Base-by-base conservation (phyloP, 2,797 vertebrate genomes). In the Dromococcyx pavoninus region DNA sequence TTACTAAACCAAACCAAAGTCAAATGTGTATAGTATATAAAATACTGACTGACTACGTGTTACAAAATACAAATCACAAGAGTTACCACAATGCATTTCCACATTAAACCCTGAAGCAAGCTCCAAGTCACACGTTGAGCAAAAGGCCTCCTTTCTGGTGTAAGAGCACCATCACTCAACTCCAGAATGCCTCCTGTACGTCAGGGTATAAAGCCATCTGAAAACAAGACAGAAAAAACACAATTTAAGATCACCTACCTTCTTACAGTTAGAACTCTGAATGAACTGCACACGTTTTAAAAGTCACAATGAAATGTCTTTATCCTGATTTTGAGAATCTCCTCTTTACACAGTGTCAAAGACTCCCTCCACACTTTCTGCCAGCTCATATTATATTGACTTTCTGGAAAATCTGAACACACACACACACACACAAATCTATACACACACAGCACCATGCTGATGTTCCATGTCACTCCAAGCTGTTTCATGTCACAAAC, bases 41-140 rank as follows among this genome's bases (percentile, higher is more conserved):
- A 96, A 96, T 72, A 94, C 9, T 37, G 24, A 91, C 30, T 70
- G 95, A 88, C 85, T 96, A 92, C 54, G 18, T 75, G 90, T 89
- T 96, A 95, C 41, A 60, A 96, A 91, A 86, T 80, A 96, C 21
- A 3, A 83, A 95, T 95, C 96, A 96, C 61, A 86, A 89, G 95
- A 71, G 72, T 79, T 89, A 95, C 64, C 69, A 95, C 77, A 73
- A 60, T n/a, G n/a, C 35, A 75, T 58, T 67, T 83, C 78, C 67
- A 66, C 22, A 5, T 48, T 76, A 86, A 96, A 93, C n/a, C 79
- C 66, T 56, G 65, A 88, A 69, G 53, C 60, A 83, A 89, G 50
- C 86, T 82, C 93, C 78, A 91, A 94, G 83, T 25, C 82, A 81
- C 58, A 39, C 8, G 86, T 32, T 51, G 67, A 83, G n/a, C 73